These are phyloP conservation scores for Stichodactyla helianthus DNA, from an alignment of 64 coral and sea anemone species.

Conservation along the genomic window DNA sequence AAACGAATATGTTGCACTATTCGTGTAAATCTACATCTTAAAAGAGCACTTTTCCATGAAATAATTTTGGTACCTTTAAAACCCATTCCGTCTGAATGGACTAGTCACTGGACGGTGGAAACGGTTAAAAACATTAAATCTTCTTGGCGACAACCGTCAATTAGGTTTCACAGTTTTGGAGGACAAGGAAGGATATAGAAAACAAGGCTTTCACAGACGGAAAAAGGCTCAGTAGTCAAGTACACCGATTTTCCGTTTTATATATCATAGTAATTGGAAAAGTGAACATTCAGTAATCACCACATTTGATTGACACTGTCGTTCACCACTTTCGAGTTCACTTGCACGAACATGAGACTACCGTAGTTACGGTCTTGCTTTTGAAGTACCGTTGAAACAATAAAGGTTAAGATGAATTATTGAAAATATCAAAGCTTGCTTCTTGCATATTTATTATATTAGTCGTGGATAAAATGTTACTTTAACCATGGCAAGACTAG, in stretches of 20 bases:
- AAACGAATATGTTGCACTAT: no score
- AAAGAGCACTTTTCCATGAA: no score
- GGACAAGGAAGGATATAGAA: neutral
- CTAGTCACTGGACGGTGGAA: neutral
- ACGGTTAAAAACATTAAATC: neutral
- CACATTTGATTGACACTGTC: neutral
- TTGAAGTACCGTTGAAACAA: neutral
- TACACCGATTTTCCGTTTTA: neutral
- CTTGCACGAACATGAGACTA: neutral
- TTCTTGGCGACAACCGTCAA: neutral
- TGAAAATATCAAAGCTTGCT: neutral
- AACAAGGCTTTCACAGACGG: neutral
- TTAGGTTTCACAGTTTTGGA: neutral
- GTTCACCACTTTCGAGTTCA: neutral
- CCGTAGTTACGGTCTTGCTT: neutral
- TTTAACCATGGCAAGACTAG: neutral
- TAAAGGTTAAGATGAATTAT: neutral
- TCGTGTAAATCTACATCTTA: no score
- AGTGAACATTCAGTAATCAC: neutral
- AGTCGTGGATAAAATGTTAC: neutral
- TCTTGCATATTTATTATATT: conserved; percentile 1
- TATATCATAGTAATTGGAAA: neutral
- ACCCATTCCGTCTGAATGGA: no score
- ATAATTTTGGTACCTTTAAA: no score
- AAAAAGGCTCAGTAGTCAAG: neutral